Conservation (phyloP, 2,113 vertebrate genomes). For the Myotis davidii region DNA sequence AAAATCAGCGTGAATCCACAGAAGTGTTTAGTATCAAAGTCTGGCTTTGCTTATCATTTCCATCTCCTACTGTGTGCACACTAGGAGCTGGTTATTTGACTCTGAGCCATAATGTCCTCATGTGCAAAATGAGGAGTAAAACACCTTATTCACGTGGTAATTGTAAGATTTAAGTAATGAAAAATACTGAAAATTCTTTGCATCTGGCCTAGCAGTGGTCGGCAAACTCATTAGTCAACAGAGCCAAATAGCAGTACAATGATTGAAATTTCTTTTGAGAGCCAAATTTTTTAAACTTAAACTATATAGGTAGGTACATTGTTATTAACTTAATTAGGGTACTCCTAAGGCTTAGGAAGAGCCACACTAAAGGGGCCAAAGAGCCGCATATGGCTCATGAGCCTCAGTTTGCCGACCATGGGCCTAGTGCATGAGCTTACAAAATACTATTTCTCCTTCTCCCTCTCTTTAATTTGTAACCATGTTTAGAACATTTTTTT, state of each 20-base stretch:
- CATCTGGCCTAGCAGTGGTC: neutral
- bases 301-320: no score
- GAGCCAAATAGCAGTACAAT: no score
- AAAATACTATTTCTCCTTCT: neutral
- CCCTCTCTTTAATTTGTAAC: neutral
- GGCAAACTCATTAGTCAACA: no score
- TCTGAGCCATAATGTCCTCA: neutral
- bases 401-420: no score
- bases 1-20: neutral
- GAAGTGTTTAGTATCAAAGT: neutral
- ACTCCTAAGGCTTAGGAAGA: no score
- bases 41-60: neutral
- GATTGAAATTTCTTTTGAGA: no score
- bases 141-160: neutral
- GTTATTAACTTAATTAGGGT: no score
- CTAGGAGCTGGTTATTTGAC: neutral
- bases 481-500: slow-evolving; percentile 1
- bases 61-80: neutral
- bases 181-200: neutral
- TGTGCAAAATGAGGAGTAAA: neutral
- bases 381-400: no score
- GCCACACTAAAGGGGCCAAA: no score
- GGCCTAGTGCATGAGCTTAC: neutral
- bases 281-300: no score
- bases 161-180: neutral